Evolutionary conservation across 2,113 vertebrate species (phyloP).

Genomic region (Scomber colias): DNA sequence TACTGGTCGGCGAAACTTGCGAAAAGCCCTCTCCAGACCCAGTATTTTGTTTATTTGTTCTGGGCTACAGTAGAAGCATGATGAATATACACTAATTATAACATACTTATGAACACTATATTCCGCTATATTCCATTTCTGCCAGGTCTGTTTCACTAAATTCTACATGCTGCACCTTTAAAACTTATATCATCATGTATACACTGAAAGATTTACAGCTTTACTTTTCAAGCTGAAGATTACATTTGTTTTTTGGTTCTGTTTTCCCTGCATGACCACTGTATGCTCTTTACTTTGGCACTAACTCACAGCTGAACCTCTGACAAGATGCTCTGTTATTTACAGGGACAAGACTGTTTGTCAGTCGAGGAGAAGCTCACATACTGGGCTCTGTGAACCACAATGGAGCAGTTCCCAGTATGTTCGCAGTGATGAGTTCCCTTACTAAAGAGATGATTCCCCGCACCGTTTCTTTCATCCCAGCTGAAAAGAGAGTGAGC

Average conservation of each 20-base stretch:
- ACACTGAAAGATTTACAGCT: not conserved
- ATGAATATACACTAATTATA: too few relatives aligned
- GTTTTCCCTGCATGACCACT: not conserved
- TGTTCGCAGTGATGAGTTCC: slow-evolving; percentile 60
- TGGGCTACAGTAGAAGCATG: too few relatives aligned
- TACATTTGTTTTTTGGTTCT: not conserved
- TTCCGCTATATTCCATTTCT: too few relatives aligned
- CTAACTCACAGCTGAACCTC: slow-evolving; percentile 21
- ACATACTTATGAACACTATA: too few relatives aligned
- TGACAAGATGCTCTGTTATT: slow-evolving; percentile 50
- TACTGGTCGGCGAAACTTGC: not conserved
- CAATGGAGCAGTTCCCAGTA: slow-evolving; percentile 57
- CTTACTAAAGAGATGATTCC: slow-evolving; percentile 65
- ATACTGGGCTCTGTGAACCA: slow-evolving; percentile 66
- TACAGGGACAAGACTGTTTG: slow-evolving; percentile 43
- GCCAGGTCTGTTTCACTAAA: too few relatives aligned
- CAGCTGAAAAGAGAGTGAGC: slow-evolving; percentile 55
- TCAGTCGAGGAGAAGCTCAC: slow-evolving; percentile 43
- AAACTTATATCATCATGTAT: too few relatives aligned
- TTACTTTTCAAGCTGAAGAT: not conserved
- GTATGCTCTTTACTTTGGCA: slow-evolving; percentile 20
- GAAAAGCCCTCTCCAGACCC: too few relatives aligned
- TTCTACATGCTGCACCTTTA: too few relatives aligned
- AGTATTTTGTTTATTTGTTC: too few relatives aligned
- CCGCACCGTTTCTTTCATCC: slow-evolving; percentile 58